These are phyloP conservation scores for Rhinolophus sinicus DNA, from an alignment of 2,113 vertebrate species.

Conservation along the genomic window DNA sequence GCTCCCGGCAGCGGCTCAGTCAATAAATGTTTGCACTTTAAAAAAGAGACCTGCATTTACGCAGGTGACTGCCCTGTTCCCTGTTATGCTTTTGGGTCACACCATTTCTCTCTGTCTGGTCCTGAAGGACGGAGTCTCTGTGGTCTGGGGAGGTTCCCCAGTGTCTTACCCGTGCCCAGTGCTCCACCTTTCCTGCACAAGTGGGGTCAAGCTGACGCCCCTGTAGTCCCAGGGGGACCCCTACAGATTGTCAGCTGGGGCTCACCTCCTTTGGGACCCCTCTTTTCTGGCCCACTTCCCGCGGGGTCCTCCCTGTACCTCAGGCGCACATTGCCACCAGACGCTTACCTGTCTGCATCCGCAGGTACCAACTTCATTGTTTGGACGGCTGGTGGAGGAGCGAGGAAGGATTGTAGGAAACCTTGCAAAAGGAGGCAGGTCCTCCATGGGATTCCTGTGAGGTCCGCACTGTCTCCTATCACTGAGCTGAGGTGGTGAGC, in stretches of 20 bases:
- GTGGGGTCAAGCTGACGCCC: background rate
- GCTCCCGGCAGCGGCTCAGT: background rate
- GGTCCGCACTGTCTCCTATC: fast-evolving
- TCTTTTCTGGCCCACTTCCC: background rate
- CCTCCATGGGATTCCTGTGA: background rate
- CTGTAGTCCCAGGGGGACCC: background rate
- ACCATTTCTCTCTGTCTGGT: background rate
- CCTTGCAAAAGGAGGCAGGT: background rate
- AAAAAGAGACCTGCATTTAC: background rate
- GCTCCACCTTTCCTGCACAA: background rate
- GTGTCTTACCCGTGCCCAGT: background rate
- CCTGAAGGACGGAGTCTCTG: too few relatives aligned
- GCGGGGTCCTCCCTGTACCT: background rate
- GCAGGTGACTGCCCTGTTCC: background rate
- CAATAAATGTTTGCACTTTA: background rate
- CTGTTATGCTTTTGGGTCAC: background rate
- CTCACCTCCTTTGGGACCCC: background rate
- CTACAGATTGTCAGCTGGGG: too few relatives aligned
- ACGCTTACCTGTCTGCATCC: background rate
- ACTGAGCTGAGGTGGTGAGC: background rate
- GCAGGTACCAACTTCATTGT: background rate
- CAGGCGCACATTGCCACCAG: too few relatives aligned
- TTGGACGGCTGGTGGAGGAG: background rate
- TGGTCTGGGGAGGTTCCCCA: background rate
- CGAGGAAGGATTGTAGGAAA: background rate